Percentiles rank a stretch among this genome's conserved stretches.
Evolutionary conservation across 2,113 vertebrate species (phyloP).

Genomic region (Dinomys branickii): DNA sequence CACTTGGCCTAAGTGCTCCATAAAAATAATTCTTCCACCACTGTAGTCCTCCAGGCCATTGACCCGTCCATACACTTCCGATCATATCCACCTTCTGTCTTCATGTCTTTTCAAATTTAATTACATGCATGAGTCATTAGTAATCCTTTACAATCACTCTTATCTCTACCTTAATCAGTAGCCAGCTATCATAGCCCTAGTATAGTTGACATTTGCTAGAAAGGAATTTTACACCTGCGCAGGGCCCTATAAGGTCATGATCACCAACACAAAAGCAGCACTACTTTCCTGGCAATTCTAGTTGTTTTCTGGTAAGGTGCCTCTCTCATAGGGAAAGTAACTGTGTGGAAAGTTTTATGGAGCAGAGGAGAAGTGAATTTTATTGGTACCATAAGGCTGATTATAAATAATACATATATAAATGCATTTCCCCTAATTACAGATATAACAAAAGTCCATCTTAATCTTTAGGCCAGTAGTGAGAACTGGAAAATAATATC

Average conservation of each 20-base stretch:
- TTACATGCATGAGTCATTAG: not conserved
- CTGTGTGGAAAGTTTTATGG: not conserved
- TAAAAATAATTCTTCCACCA: not conserved
- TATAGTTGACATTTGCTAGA: not conserved
- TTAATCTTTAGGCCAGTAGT: not conserved
- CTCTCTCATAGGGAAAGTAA: not conserved
- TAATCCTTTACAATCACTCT: not conserved
- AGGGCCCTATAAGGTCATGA: not conserved
- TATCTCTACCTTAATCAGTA: not conserved
- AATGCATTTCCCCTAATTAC: not conserved
- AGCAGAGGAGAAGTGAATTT: not conserved
- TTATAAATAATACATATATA: not conserved
- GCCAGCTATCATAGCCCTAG: not conserved
- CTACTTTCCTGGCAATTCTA: not conserved
- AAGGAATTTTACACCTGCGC: not conserved
- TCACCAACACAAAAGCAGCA: not conserved
- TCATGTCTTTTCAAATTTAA: not conserved
- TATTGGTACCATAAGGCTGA: constrained; percentile 16
- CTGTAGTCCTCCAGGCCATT: not conserved
- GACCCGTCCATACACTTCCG: not conserved
- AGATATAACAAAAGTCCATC: not conserved
- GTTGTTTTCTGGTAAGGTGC: not conserved
- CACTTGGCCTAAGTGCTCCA: not conserved
- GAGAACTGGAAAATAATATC: not conserved
- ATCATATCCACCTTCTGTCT: not conserved